Base-by-base conservation (phyloP, 2,797 vertebrate genomes). In the Astyanax mexicanus region DNA sequence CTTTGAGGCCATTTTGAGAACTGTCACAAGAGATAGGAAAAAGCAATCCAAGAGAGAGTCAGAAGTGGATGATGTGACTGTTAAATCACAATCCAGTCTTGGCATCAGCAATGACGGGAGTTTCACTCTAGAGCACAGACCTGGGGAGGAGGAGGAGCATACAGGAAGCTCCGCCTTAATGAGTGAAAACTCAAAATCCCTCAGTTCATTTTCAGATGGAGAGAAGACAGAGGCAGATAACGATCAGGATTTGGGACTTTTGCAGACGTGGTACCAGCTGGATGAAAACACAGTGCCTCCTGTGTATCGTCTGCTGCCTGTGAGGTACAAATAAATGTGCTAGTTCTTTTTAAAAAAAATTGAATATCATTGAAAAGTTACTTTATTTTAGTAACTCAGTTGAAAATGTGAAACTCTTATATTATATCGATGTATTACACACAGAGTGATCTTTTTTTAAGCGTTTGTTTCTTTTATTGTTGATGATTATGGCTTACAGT, bases 251-350 rank as follows among this genome's bases (percentile, higher is more conserved):
- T 70, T 89, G 71, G 68, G 58, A 6, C 83, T 92, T 29, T 84
- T 93, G 55, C 83, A 78, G 62, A 83, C 77, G 72, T 89, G 80
- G 87, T 92, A 90, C 83, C 87, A 67, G 42, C 55, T 92, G 57
- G 86, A 91, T 73, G 84, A 88, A 81, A 92, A 92, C 74, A 85
- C 74, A 47, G 6, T 88, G 60, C 90, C 89, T 54, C 54, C 84
- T 52, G 69, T 90, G 40, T 91, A 92, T 32, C 84, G 85, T 11
- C 84, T 84, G 3, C 87, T 91, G 62, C 83, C 87, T 47, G 78
- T 89, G 68, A 89, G 88, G 89, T 94, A 78, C 66, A 52, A 13
- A 65, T 42, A 3, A 55, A 62, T 61, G 10, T 61, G 11, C 12
- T 4, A 1, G 23, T 35, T 60, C 37, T n/a, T 1, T 29, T 15